Percentiles rank a stretch among this genome's conserved stretches.
Conservation (phyloP, 2,888 invertebrate genomes). For the Hirtodrosophila duncani region DNA sequence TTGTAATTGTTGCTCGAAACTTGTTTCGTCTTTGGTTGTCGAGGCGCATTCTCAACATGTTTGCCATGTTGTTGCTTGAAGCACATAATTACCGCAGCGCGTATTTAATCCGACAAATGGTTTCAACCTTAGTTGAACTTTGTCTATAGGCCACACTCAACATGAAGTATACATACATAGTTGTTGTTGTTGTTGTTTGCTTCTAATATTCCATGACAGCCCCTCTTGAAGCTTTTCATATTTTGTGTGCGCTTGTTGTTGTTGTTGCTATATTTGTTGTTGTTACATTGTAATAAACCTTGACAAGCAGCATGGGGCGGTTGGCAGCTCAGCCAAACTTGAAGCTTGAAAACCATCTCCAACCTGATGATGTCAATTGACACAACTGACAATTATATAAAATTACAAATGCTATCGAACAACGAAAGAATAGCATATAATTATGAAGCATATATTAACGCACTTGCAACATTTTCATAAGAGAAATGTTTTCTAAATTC, state of each 20-base stretch:
- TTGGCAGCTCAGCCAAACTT: too few relatives aligned
- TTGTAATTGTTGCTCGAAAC: slow-evolving; percentile 43
- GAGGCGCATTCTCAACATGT: slow-evolving; percentile 48
- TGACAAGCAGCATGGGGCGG: slow-evolving; percentile 57
- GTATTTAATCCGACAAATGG: slow-evolving; percentile 73
- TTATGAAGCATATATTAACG: too few relatives aligned
- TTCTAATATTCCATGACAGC: slow-evolving; percentile 71
- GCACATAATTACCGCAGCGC: slow-evolving; percentile 74
- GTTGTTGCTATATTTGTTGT: slow-evolving; percentile 26
- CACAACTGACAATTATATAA: too few relatives aligned
- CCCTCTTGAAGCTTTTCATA: slow-evolving; percentile 48
- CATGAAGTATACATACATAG: slow-evolving; percentile 36
- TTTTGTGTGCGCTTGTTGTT: slow-evolving; percentile 18
- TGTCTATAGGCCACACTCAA: slow-evolving; percentile 61
- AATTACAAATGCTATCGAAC: too few relatives aligned
- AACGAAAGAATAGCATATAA: too few relatives aligned
- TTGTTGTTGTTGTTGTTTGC: slow-evolving; percentile 41
- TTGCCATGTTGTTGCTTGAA: slow-evolving; percentile 64
- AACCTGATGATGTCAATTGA: too few relatives aligned
- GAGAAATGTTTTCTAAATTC: too few relatives aligned
- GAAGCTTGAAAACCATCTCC: too few relatives aligned
- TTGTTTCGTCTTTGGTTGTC: slow-evolving; percentile 55
- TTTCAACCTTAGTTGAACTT: slow-evolving; percentile 73
- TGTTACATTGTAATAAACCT: slow-evolving; percentile 73
- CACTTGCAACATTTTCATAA: too few relatives aligned